A percentile compares a stretch with the other conserved stretches of the same genome.
Evolutionary conservation across 92 coral and sea anemone species (phyloP).

Genomic region (Epizoanthus ramosus): DNA sequence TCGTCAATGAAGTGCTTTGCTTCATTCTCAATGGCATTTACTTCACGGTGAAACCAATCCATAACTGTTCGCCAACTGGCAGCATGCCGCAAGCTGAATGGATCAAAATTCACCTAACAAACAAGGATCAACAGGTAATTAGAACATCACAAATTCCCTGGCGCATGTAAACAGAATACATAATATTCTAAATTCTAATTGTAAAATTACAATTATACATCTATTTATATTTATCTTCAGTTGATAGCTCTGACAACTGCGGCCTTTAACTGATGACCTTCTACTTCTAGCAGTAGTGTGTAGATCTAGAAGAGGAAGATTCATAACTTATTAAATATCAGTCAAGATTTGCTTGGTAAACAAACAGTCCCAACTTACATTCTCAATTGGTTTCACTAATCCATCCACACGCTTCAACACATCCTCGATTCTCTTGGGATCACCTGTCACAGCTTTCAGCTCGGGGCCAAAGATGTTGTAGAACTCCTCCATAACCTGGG

Average conservation of each 20-base stretch:
- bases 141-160: neutral
- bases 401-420: slow-evolving; percentile 96
- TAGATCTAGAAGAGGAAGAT: neutral
- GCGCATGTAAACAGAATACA: neutral
- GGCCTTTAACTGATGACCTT: neutral
- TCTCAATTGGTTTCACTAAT: slow-evolving; percentile 92
- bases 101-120: slow-evolving; percentile 93
- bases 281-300: neutral
- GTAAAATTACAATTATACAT: too few species aligned
- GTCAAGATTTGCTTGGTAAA: neutral
- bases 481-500: slow-evolving; percentile 97
- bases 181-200: neutral
- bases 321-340: neutral
- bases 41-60: slow-evolving; percentile 99
- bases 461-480: slow-evolving; percentile 99
- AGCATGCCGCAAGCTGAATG: slow-evolving; percentile 90
- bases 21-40: slow-evolving; percentile 96
- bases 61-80: slow-evolving; percentile 97
- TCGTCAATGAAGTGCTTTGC: slow-evolving; percentile 98
- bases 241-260: neutral
- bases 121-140: neutral
- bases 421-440: slow-evolving; percentile 98
- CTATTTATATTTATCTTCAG: neutral
- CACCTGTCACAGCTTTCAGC: slow-evolving; percentile 98
- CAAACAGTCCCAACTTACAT: slow-evolving; percentile 63